These are phyloP conservation scores for Bilobella aurantiaca DNA, from an alignment of 1,140 invertebrate genomes.

Conservation along the genomic window DNA sequence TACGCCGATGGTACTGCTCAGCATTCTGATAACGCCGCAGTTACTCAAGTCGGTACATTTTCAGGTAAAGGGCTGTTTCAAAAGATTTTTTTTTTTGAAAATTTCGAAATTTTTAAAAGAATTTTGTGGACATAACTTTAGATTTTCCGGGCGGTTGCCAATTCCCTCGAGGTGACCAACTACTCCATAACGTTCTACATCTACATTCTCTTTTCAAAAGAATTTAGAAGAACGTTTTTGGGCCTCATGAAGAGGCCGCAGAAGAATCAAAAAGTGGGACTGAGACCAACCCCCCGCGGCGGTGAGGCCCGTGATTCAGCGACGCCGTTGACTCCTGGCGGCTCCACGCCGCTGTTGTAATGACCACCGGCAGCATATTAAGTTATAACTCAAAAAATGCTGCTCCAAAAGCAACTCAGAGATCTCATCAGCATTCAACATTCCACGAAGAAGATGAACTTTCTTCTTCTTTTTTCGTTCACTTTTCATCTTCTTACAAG, in stretches of 20 bases:
- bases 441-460: not conserved
- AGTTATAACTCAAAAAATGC: no score
- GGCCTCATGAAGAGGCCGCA: not conserved
- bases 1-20: constrained; percentile 62
- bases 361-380: not conserved
- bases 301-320: not conserved
- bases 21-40: constrained; percentile 53
- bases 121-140: no score
- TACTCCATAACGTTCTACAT: constrained; percentile 70
- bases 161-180: constrained; percentile 60
- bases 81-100: no score
- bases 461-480: no score
- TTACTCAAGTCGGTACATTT: constrained; percentile 52
- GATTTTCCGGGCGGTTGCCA: constrained; percentile 61
- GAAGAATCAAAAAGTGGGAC: not conserved
- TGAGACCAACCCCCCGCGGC: not conserved
- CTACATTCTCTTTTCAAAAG: constrained; percentile 63
- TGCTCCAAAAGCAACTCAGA: no score
- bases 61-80: constrained; percentile 47
- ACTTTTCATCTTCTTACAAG: not conserved
- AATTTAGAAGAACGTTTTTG: constrained; percentile 46
- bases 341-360: not conserved
- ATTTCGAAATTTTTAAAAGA: no score
- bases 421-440: not conserved
- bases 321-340: not conserved